A percentile compares a stretch with the other conserved stretches of the same genome.
These are phyloP conservation scores for Clarias platycephalus DNA, from an alignment of 2,797 vertebrate species.

Conservation along the genomic window DNA sequence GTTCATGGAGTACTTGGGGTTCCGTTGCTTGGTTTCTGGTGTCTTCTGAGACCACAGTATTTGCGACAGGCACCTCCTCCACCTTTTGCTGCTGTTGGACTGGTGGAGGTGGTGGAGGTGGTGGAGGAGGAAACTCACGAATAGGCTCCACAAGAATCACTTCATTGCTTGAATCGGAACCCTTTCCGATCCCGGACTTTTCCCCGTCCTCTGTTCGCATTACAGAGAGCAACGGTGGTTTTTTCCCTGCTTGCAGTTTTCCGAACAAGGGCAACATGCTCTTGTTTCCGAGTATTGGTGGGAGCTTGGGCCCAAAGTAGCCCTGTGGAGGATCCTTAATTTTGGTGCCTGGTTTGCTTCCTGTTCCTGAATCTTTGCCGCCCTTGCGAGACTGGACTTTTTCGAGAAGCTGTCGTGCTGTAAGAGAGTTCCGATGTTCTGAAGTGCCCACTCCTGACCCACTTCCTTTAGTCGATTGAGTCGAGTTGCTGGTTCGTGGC, in stretches of 20 bases:
- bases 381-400: slow-evolving; percentile 88
- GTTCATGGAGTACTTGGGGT: slow-evolving; percentile 67
- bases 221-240: slow-evolving; percentile 70
- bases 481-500: slow-evolving; percentile 68
- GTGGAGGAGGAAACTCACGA: slow-evolving; percentile 79
- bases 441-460: slow-evolving; percentile 66
- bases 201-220: slow-evolving; percentile 79
- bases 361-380: slow-evolving; percentile 71
- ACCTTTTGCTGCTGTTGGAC: slow-evolving; percentile 63
- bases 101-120: slow-evolving; percentile 73
- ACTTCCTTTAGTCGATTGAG: slow-evolving; percentile 63
- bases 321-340: slow-evolving; percentile 97
- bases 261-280: slow-evolving; percentile 91
- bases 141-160: slow-evolving; percentile 78
- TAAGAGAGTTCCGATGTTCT: slow-evolving; percentile 87
- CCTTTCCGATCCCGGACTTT: slow-evolving; percentile 70
- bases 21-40: slow-evolving; percentile 61
- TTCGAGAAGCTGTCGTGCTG: slow-evolving; percentile 89
- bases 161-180: slow-evolving; percentile 70
- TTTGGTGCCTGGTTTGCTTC: slow-evolving; percentile 84
- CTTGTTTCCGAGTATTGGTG: slow-evolving; percentile 88
- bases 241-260: slow-evolving; percentile 87
- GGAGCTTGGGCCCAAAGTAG: slow-evolving; percentile 96
- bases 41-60: slow-evolving; percentile 62
- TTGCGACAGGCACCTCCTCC: slow-evolving; percentile 64